These are phyloP conservation scores for Ditylenchus dipsaci DNA, from an alignment of 1,140 invertebrate species.

Conservation along the genomic window DNA sequence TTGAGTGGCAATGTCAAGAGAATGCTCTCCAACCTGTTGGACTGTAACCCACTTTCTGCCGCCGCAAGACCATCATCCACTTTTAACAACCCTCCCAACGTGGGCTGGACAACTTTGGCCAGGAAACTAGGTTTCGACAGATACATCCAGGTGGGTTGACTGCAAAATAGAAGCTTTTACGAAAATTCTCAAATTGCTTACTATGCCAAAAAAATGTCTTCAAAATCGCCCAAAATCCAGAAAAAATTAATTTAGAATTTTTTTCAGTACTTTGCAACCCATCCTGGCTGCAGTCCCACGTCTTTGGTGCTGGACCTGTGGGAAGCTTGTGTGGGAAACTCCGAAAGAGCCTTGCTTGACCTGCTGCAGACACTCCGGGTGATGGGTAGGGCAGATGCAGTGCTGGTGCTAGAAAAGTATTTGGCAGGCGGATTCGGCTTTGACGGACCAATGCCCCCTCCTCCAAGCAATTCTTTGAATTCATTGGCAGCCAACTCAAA, in stretches of 20 bases:
- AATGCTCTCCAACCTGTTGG: constrained; percentile 33
- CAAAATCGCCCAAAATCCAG: background rate
- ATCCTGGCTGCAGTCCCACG: constrained; percentile 47
- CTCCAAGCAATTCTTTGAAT: background rate
- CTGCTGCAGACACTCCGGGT: constrained; percentile 53
- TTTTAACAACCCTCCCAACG: constrained; percentile 23
- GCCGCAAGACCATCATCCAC: background rate
- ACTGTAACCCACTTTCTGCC: constrained; percentile 26
- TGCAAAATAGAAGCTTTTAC: background rate
- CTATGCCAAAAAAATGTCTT: too few species aligned
- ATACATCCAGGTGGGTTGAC: constrained; percentile 44
- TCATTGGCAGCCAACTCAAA: constrained; percentile 1
- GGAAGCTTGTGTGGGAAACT: constrained; percentile 42
- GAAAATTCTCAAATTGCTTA: too few species aligned
- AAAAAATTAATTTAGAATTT: background rate
- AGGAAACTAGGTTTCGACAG: constrained; percentile 48
- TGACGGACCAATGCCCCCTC: background rate
- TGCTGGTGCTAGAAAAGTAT: constrained; percentile 41
- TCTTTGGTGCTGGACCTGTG: constrained; percentile 50
- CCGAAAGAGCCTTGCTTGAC: constrained; percentile 48
- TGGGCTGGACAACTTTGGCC: constrained; percentile 43
- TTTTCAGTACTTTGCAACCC: constrained; percentile 51
- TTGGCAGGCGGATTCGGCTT: constrained; percentile 7
- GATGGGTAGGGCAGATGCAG: constrained; percentile 50
- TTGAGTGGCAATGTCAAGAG: constrained; percentile 35